These are phyloP conservation scores for Stichopus horrens DNA, from an alignment of 53 echinoderm and acorn worm genomes.

Conservation along the genomic window DNA sequence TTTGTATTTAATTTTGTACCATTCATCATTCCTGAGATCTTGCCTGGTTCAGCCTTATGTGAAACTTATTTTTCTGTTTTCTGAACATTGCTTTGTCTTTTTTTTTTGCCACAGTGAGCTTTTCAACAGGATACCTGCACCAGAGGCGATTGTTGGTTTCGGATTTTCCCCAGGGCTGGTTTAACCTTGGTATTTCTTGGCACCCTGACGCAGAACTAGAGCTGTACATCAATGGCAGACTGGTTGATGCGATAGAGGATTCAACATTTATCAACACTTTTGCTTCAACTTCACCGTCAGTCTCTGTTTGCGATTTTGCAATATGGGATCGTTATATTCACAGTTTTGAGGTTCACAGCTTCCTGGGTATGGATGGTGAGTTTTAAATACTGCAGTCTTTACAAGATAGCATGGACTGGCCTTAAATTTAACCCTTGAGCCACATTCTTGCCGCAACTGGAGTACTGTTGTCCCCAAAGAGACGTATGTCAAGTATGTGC, in stretches of 20 bases:
- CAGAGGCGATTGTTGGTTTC: conserved; percentile 17
- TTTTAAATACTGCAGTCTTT: not conserved
- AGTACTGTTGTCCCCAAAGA: too few relatives aligned
- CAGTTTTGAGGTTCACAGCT: conserved; percentile 71
- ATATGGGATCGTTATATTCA: conserved; percentile 77
- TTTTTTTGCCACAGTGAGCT: not conserved
- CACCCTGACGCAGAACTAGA: conserved; percentile 32
- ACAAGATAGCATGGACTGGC: too few relatives aligned
- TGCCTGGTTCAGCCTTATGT: not conserved
- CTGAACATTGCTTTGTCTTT: not conserved
- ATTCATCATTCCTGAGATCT: not conserved
- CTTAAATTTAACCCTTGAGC: too few relatives aligned
- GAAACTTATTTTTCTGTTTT: too few relatives aligned
- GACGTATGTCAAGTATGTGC: too few relatives aligned
- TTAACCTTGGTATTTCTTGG: conserved; percentile 72
- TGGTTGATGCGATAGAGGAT: not conserved
- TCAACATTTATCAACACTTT: not conserved
- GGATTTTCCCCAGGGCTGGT: conserved; percentile 51
- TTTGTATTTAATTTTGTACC: too few relatives aligned
- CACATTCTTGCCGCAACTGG: too few relatives aligned
- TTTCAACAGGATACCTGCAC: conserved; percentile 4
- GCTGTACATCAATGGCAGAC: conserved; percentile 65
- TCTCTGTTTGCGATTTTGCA: conserved; percentile 67
- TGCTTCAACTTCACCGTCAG: conserved; percentile 43
- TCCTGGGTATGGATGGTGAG: conserved; percentile 81